Percentiles rank a stretch among this genome's conserved stretches.
These are phyloP conservation scores for pig (Sus scrofa) DNA, from an alignment of 2,113 vertebrate genomes.

Conservation along the genomic window DNA sequence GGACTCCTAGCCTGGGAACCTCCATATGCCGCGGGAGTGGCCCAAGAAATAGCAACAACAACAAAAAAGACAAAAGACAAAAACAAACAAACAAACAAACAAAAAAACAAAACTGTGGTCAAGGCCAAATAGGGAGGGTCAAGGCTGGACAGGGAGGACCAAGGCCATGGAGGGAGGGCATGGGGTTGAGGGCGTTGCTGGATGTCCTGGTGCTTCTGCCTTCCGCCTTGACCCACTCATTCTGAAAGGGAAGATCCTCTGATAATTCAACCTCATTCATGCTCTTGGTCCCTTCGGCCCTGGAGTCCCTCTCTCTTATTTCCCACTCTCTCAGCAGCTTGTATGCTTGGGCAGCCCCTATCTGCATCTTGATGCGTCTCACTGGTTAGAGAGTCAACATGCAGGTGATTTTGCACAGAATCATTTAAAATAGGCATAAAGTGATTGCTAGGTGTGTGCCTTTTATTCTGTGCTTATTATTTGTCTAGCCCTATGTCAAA, in stretches of 20 bases:
- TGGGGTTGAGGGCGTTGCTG: neutral
- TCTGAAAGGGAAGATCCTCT: neutral
- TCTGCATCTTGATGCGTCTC: neutral
- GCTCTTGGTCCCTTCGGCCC: neutral
- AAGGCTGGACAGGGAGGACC: neutral
- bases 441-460: neutral
- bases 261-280: neutral
- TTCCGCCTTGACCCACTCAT: neutral
- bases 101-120: accelerated
- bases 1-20: no score
- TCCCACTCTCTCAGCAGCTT: neutral
- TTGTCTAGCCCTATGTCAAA: neutral
- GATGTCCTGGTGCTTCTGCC: no score
- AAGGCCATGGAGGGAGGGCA: neutral
- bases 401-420: neutral
- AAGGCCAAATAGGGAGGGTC: neutral
- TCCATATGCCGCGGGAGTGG: no score
- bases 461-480: neutral
- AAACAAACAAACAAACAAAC: no score
- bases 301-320: neutral
- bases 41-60: no score
- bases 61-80: no score
- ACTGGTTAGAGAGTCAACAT: neutral
- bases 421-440: neutral
- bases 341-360: neutral